These are phyloP conservation scores for Cynoglossus semilaevis DNA, from an alignment of 2,113 vertebrate genomes.

Conservation along the genomic window DNA sequence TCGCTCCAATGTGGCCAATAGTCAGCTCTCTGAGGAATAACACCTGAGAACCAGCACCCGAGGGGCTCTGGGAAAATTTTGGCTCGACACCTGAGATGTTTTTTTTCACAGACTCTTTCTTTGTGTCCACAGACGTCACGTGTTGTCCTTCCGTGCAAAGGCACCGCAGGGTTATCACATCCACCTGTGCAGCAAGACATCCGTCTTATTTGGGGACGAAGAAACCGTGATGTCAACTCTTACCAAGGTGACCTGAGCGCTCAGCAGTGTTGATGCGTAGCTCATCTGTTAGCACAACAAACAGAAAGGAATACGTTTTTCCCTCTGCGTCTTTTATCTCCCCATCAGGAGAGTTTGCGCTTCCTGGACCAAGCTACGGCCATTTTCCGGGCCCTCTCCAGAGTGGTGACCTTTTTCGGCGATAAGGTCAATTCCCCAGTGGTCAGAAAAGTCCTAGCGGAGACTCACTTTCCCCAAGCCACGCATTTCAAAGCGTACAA, in stretches of 20 bases:
- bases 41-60: conserved; percentile 6
- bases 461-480: conserved; percentile 67
- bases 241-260: conserved; percentile 73
- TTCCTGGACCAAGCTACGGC: conserved; percentile 78
- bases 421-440: conserved; percentile 60
- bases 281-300: background rate
- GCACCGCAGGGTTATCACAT: conserved; percentile 79
- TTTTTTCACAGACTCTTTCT: no score
- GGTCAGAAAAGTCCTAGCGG: conserved; percentile 71
- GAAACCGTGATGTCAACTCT: conserved; percentile 82
- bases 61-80: no score
- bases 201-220: conserved; percentile 87
- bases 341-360: conserved; percentile 81
- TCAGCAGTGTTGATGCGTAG: background rate
- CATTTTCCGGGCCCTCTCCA: conserved; percentile 82
- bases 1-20: conserved; percentile 21
- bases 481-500: conserved; percentile 16
- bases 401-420: conserved; percentile 78
- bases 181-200: conserved; percentile 81
- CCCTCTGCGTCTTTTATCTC: background rate
- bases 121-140: conserved; percentile 76
- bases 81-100: no score
- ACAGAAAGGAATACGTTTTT: background rate
- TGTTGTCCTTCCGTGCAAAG: conserved; percentile 75
- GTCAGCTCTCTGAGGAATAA: conserved; percentile 12